These are phyloP conservation scores for Aurelia coerulea DNA, from an alignment of 30 jellyfish, hydroid and myxozoan species.

Conservation along the genomic window DNA sequence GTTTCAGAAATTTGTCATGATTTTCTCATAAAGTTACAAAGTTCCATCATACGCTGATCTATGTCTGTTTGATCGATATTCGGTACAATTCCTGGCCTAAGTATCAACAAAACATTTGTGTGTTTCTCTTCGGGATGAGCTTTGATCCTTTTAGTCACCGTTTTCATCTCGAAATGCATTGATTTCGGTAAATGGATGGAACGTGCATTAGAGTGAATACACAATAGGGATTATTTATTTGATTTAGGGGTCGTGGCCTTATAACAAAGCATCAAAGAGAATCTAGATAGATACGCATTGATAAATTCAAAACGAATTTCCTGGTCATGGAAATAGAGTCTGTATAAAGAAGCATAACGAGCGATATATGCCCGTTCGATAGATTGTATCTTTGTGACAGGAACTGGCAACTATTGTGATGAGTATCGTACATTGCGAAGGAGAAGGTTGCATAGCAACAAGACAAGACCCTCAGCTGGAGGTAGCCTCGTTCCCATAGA, in stretches of 20 bases:
- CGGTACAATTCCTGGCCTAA: neutral
- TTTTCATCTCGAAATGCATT: conserved; percentile 29
- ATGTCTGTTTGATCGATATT: no score
- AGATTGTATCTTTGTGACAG: no score
- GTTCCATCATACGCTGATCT: no score
- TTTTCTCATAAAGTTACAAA: no score
- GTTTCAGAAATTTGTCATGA: no score
- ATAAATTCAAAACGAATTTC: conserved; percentile 8
- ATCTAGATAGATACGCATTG: conserved; percentile 7
- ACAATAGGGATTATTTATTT: conserved; percentile 21
- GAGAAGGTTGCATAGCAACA: no score
- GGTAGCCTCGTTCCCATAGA: no score
- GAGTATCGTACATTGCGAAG: no score
- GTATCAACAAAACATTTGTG: no score
- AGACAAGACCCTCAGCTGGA: no score
- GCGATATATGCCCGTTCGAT: neutral
- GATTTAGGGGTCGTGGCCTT: conserved; percentile 23
- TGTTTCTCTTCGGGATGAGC: no score
- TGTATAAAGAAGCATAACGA: neutral
- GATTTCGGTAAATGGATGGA: conserved; percentile 40
- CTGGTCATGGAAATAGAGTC: conserved; percentile 38
- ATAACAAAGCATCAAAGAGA: conserved; percentile 40
- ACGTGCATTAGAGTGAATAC: conserved; percentile 8
- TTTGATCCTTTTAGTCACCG: neutral
- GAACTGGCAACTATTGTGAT: no score